Evolutionary conservation across 2,113 vertebrate species (phyloP).

Genomic region (Pipa parva): DNA sequence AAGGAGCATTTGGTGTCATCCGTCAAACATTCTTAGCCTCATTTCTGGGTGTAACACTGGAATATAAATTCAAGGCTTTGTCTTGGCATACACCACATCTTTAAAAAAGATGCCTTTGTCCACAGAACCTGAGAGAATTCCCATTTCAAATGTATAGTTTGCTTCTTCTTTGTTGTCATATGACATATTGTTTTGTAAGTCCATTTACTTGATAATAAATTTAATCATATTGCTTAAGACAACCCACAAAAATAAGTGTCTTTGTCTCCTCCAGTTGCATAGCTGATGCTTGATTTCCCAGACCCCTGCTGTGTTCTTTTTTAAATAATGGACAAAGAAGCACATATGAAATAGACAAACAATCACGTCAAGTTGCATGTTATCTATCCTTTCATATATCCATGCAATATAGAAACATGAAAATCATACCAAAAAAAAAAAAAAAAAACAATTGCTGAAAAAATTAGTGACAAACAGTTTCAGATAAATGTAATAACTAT

Average conservation of each 20-base stretch:
- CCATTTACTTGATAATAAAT: neutral
- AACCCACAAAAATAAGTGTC: neutral
- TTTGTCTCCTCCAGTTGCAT: neutral
- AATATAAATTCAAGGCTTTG: neutral
- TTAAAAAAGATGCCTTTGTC: neutral
- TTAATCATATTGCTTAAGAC: neutral
- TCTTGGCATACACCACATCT: neutral
- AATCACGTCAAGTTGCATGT: too few relatives aligned
- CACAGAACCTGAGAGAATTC: neutral
- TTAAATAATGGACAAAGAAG: too few relatives aligned
- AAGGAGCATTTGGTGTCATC: slow-evolving; percentile 46
- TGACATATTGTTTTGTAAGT: neutral
- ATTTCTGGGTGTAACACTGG: slow-evolving; percentile 12
- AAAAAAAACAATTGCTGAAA: too few relatives aligned
- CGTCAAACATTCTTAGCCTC: slow-evolving; percentile 49
- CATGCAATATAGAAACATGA: too few relatives aligned
- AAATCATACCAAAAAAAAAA: too few relatives aligned
- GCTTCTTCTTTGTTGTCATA: neutral
- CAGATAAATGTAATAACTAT: too few relatives aligned
- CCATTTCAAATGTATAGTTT: neutral
- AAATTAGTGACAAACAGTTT: too few relatives aligned
- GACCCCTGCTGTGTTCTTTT: neutral
- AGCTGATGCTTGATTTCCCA: neutral
- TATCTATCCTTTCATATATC: too few relatives aligned
- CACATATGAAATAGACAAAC: too few relatives aligned